Base-by-base conservation (phyloP, 2,113 vertebrate genomes). In the Octodon degus region DNA sequence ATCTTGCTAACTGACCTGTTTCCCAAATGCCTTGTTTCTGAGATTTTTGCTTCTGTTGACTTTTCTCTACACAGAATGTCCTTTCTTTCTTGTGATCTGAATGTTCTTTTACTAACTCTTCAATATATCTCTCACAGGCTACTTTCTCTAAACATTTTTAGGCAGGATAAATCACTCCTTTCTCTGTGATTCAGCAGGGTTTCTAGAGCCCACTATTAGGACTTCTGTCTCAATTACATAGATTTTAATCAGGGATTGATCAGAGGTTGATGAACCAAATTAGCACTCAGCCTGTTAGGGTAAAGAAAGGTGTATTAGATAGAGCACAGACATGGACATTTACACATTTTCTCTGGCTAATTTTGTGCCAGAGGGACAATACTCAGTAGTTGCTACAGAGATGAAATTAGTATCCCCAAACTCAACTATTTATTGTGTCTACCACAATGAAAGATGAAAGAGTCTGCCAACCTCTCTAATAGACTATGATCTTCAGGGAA, bases 231-330 rank as follows among this genome's bases (percentile, higher is more conserved):
- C 63, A 58, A 40, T 93, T 37, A 55, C 40, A 58, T 17, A 62
- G 89, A 68, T 84, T 62, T 55, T 24, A 87, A 76, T 47, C 6
- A 58, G n/a, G 14, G 3, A 62, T 70, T 94, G 37, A 47, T 70
- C 32, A 70, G 50, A 70, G 6, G 8, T 22, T 50, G 65, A 34
- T 37, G 53, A 79, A 27, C 8, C 53, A 40, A 65, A 27, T 34
- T 0, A 2, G 9, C 30, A 76, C 4, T 79, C 16, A 74, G 30
- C 37, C 37, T 77, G 6, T 43, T 89, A 82, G 16, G 70, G 37
- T 70, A 80, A 81, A 93, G 95, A 74, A 90, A 94, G 86, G 67
- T 95, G 92, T 90, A 67, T 27, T 27, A 13, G 43, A 47, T 27
- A 13, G 43, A 47, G 11, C 53, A 84, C 32, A 60, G 43, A 43